Percentiles rank a stretch among this genome's conserved stretches.
Conservation (phyloP, 2,113 vertebrate species). For the Eudyptes chrysolophus region DNA sequence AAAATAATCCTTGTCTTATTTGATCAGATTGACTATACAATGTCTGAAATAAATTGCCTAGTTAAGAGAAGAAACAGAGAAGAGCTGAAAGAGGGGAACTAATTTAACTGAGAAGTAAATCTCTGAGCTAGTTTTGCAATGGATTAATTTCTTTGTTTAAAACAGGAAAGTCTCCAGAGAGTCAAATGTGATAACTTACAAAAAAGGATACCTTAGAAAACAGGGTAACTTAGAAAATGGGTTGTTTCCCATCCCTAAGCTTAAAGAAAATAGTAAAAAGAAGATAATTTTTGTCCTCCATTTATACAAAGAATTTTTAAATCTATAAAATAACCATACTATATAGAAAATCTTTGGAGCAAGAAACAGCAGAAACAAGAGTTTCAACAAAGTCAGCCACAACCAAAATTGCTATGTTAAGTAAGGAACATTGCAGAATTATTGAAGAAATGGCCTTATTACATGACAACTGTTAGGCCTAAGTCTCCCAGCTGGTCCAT, state of each 20-base stretch:
- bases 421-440: not conserved
- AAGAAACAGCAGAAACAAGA: not conserved
- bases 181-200: not conserved
- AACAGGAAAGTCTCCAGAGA: not conserved
- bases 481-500: not conserved
- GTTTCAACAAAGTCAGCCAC: not conserved
- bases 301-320: not conserved
- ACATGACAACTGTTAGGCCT: not conserved
- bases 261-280: not conserved
- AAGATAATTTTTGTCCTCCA: not conserved
- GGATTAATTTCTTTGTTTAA: not conserved
- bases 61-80: not conserved
- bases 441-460: not conserved
- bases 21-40: not conserved
- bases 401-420: not conserved
- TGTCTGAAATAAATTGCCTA: not conserved
- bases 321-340: not conserved
- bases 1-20: not conserved
- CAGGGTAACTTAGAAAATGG: not conserved
- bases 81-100: not conserved
- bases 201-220: not conserved
- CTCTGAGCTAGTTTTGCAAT: not conserved
- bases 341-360: not conserved
- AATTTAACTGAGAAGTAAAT: not conserved
- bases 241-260: not conserved